phyloP scores from a whole-genome alignment of 1,140 invertebrate genomes.

The Drosophila bifasciata region DNA sequence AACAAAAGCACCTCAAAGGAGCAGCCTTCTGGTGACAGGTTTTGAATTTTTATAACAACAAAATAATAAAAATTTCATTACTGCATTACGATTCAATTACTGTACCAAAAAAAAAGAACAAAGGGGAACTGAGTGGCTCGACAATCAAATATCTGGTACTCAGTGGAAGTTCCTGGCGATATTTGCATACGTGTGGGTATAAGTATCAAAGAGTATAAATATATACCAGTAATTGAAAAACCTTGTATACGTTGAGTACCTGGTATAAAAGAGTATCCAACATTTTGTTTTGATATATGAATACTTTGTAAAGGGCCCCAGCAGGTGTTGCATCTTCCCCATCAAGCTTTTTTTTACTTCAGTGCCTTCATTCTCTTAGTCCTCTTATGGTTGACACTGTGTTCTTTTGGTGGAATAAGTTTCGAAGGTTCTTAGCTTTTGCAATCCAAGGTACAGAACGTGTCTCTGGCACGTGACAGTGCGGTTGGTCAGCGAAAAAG shows the following conservation, averaged over 20 bases:
- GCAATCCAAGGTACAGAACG: constrained; percentile 41
- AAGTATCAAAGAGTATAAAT: too few species aligned
- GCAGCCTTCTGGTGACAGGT: background rate
- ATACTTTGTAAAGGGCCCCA: constrained; percentile 11
- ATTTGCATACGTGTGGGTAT: too few species aligned
- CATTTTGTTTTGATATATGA: constrained; percentile 31
- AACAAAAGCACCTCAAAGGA: constrained; percentile 9
- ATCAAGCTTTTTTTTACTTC: constrained; percentile 25
- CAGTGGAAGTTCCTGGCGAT: too few species aligned
- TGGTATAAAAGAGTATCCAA: constrained; percentile 42
- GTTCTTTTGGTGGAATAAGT: too few species aligned
- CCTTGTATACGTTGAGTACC: too few species aligned
- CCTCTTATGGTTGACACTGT: constrained; percentile 20
- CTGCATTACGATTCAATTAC: constrained; percentile 75
- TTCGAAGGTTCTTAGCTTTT: too few species aligned
- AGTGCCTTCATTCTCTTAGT: constrained; percentile 10
- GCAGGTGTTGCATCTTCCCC: background rate
- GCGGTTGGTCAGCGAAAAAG: constrained; percentile 6
- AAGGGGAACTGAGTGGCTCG: too few species aligned
- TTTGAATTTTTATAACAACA: constrained; percentile 67
- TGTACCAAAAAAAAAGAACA: background rate
- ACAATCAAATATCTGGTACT: too few species aligned
- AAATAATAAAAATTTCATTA: constrained; percentile 60
- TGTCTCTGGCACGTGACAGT: constrained; percentile 48
- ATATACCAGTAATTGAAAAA: too few species aligned